These are phyloP conservation scores for Remorina albescens DNA, from an alignment of 2,797 vertebrate genomes.

Conservation along the genomic window DNA sequence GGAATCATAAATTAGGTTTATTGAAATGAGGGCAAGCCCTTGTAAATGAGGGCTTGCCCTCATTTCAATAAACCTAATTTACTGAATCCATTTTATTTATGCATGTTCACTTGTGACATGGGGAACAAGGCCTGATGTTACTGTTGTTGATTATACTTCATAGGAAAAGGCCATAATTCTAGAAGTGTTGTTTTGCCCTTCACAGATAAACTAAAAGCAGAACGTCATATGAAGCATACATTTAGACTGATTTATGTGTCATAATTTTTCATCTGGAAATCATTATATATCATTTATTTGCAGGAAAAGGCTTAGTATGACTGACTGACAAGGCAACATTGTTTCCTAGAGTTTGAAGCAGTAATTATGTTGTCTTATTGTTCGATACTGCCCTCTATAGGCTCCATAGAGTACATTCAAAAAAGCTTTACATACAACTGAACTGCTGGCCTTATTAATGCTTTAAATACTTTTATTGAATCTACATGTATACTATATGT, in stretches of 20 bases:
- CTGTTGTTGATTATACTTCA: neutral
- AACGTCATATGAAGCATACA: neutral
- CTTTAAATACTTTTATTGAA: neutral
- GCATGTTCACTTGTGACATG: neutral
- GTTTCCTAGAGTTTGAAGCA: neutral
- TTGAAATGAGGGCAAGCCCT: too few relatives aligned
- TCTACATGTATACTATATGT: neutral
- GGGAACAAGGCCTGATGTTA: neutral
- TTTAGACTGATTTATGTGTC: neutral
- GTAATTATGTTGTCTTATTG: slow-evolving; percentile 16
- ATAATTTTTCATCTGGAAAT: neutral
- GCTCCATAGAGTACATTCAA: slow-evolving; percentile 4
- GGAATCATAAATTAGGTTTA: too few relatives aligned
- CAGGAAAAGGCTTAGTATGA: neutral
- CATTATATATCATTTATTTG: neutral
- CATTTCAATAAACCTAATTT: too few relatives aligned
- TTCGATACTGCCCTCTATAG: slow-evolving; percentile 61
- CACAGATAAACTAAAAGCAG: neutral
- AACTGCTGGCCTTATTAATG: neutral
- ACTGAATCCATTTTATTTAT: neutral
- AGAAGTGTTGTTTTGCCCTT: neutral
- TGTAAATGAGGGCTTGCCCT: too few relatives aligned
- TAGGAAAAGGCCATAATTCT: neutral
- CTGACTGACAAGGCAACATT: neutral
- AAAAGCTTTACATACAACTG: neutral